A percentile compares a stretch with the other conserved stretches of the same genome.
Conservation (phyloP, 1,140 invertebrate genomes). For the Euura saliciscinereae region DNA sequence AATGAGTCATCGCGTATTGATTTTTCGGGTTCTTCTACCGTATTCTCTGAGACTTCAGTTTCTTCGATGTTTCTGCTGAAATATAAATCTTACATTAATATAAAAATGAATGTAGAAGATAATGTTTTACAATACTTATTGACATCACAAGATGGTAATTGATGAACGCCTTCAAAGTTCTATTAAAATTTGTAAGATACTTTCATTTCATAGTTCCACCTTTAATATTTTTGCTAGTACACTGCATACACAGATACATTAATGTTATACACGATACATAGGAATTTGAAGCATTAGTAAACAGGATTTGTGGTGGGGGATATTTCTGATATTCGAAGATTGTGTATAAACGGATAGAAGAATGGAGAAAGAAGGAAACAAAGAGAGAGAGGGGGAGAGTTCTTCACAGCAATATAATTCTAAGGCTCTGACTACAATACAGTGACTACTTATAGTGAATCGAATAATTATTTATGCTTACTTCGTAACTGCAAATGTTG, state of each 20-base stretch:
- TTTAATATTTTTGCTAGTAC: too few species aligned
- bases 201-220: too few species aligned
- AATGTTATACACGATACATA: too few species aligned
- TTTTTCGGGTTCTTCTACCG: slow-evolving; percentile 2
- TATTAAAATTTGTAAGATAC: not conserved
- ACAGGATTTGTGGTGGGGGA: too few species aligned
- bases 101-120: not conserved
- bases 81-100: not conserved
- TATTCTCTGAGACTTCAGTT: not conserved
- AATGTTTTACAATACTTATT: not conserved
- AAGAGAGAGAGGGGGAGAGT: not conserved
- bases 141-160: not conserved
- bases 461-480: not conserved
- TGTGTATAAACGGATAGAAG: too few species aligned
- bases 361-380: not conserved
- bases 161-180: not conserved
- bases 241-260: too few species aligned
- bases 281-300: too few species aligned
- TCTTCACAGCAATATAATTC: too few species aligned
- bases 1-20: not conserved
- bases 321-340: too few species aligned
- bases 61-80: not conserved
- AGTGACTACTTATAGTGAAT: not conserved
- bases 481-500: not conserved
- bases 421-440: too few species aligned